Evolutionary conservation across 2,888 invertebrate species (phyloP).

Genomic region (Rotaria magnacalcarata): DNA sequence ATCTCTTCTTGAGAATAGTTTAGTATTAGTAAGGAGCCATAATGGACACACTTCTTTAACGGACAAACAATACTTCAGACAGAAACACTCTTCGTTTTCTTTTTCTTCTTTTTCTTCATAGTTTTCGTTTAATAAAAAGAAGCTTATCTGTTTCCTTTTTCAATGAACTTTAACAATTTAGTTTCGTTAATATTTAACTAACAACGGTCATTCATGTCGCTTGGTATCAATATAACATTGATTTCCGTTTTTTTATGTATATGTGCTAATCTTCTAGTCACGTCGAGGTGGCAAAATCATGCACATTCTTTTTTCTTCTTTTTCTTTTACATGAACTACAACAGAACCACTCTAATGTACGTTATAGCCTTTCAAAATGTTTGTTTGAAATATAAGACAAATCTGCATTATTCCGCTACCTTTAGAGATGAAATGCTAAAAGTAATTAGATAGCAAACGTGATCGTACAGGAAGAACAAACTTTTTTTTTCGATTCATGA

Average conservation of each 20-base stretch:
- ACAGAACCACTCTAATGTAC: background rate
- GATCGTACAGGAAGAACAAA: background rate
- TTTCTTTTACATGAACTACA: background rate
- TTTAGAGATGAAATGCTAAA: background rate
- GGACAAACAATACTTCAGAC: constrained; percentile 23
- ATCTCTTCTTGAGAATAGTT: constrained; percentile 8
- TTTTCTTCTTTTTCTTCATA: background rate
- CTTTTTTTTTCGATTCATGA: background rate
- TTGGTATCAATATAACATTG: background rate
- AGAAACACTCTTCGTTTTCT: background rate
- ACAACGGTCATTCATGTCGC: background rate
- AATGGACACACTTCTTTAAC: constrained; percentile 1
- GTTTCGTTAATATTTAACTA: background rate
- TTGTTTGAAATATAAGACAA: background rate
- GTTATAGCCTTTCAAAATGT: background rate
- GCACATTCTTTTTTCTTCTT: background rate
- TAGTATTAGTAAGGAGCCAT: background rate
- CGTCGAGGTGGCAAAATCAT: constrained; percentile 18
- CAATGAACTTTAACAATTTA: background rate
- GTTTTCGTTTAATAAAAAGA: background rate
- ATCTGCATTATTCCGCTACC: background rate
- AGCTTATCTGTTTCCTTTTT: background rate
- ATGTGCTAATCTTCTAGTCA: constrained; percentile 7
- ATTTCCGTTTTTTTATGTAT: background rate
- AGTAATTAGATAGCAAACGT: background rate